These are phyloP conservation scores for Eugnorisma glareosa DNA, from an alignment of 2,888 invertebrate genomes.

Conservation along the genomic window DNA sequence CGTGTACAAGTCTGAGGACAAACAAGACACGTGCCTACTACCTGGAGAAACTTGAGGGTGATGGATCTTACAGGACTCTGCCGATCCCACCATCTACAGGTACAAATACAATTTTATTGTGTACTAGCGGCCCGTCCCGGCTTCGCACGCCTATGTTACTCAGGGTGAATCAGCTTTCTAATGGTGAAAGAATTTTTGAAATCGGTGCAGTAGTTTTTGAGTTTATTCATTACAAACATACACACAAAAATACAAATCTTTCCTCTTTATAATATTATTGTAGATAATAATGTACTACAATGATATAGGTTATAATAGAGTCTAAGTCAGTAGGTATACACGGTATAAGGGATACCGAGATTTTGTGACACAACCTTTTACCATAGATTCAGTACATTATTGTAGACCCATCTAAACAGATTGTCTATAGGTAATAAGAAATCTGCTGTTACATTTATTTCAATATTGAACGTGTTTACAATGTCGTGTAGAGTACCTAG, in stretches of 20 bases:
- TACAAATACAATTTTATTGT: too few species aligned
- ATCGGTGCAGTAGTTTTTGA: too few species aligned
- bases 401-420: not conserved
- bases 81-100: slow-evolving; percentile 79
- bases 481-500: not conserved
- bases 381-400: not conserved
- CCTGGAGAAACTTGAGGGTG: slow-evolving; percentile 79
- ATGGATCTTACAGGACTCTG: slow-evolving; percentile 83
- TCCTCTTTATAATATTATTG: too few species aligned
- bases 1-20: slow-evolving; percentile 72
- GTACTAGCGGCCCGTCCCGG: too few species aligned
- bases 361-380: not conserved
- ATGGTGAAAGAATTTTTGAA: too few species aligned
- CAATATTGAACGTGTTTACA: not conserved
- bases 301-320: too few species aligned
- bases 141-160: too few species aligned
- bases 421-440: not conserved
- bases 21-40: slow-evolving; percentile 79
- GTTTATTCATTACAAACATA: too few species aligned
- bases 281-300: not conserved
- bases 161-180: too few species aligned
- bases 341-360: not conserved
- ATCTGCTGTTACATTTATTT: not conserved
- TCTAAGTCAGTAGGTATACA: not conserved
- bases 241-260: too few species aligned